phyloP scores from a whole-genome alignment of 1,140 invertebrate genomes.

The Drosophila asahinai region DNA sequence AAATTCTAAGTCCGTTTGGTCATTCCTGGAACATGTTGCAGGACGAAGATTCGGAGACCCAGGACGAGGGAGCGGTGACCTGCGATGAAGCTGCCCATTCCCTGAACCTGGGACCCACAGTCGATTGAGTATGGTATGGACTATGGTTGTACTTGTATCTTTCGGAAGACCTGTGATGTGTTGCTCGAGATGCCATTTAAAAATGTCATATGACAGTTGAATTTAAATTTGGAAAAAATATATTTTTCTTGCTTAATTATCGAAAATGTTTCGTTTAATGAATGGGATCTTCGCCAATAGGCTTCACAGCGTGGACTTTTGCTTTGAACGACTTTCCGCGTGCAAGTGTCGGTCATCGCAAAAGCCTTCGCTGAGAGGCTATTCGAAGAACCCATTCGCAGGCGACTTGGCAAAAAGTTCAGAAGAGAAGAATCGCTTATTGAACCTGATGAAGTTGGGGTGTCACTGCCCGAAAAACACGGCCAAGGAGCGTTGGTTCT shows the following conservation, averaged over 20 bases:
- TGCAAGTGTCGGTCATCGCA: conserved; percentile 18
- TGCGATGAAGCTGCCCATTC: neutral
- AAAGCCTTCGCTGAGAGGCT: neutral
- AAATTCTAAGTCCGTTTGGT: conserved; percentile 21
- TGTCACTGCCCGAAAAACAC: neutral
- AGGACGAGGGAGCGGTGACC: neutral
- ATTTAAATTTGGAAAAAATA: conserved; percentile 13
- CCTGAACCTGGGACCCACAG: neutral
- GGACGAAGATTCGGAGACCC: neutral
- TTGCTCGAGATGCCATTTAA: neutral
- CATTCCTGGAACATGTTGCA: conserved; percentile 29
- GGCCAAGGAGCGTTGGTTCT: conserved; percentile 26
- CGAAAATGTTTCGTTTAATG: conserved; percentile 12
- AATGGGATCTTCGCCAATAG: conserved; percentile 25
- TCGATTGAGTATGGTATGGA: neutral
- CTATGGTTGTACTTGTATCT: neutral
- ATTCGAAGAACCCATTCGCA: conserved; percentile 9
- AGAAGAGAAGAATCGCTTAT: neutral
- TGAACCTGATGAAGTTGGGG: neutral
- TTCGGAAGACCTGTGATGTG: neutral
- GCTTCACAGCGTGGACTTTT: conserved; percentile 7
- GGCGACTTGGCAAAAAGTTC: neutral
- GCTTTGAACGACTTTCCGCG: conserved; percentile 10
- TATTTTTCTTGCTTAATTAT: conserved; percentile 6
- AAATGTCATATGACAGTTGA: conserved; percentile 28